These are phyloP conservation scores for Eristalis pertinax DNA, from an alignment of 2,888 invertebrate species.

Conservation along the genomic window DNA sequence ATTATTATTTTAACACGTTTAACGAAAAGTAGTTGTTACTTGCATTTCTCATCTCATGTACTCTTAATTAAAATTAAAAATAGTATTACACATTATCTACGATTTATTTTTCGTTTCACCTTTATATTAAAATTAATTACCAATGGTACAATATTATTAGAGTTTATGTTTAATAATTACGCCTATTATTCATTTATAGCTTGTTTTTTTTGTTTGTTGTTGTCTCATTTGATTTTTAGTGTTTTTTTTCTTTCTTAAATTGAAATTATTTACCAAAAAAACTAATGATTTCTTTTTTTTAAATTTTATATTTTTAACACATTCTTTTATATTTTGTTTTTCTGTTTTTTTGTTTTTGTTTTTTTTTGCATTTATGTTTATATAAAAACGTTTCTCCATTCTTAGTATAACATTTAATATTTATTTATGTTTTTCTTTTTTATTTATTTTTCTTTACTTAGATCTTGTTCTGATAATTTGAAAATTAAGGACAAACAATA, in stretches of 20 bases:
- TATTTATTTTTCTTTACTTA: slow-evolving; percentile 33
- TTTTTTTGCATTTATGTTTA: slow-evolving; percentile 23
- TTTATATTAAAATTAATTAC: slow-evolving; percentile 38
- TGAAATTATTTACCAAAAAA: slow-evolving; percentile 39
- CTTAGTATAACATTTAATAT: slow-evolving; percentile 63
- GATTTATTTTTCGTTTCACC: slow-evolving; percentile 52
- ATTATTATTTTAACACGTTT: slow-evolving; percentile 72
- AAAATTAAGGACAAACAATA: slow-evolving; percentile 3
- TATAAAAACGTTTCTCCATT: slow-evolving; percentile 62
- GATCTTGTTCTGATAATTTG: slow-evolving; percentile 64
- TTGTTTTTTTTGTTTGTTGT: too few species aligned
- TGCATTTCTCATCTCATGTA: slow-evolving; percentile 69
- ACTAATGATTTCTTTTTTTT: slow-evolving; percentile 29
- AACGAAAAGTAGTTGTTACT: slow-evolving; percentile 71
- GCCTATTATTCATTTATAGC: slow-evolving; percentile 67
- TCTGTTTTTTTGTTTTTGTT: neutral
- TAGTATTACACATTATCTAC: slow-evolving; percentile 71
- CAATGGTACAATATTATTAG: slow-evolving; percentile 39
- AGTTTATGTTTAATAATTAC: slow-evolving; percentile 60
- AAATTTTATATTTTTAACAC: slow-evolving; percentile 46
- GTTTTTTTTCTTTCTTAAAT: slow-evolving; percentile 14
- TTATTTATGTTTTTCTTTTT: slow-evolving; percentile 20
- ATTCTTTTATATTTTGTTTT: slow-evolving; percentile 26
- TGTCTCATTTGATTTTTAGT: slow-evolving; percentile 39
- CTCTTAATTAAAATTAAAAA: slow-evolving; percentile 69